These are phyloP conservation scores for Ceriagrion tenellum DNA, from an alignment of 2,888 invertebrate genomes.

Conservation along the genomic window DNA sequence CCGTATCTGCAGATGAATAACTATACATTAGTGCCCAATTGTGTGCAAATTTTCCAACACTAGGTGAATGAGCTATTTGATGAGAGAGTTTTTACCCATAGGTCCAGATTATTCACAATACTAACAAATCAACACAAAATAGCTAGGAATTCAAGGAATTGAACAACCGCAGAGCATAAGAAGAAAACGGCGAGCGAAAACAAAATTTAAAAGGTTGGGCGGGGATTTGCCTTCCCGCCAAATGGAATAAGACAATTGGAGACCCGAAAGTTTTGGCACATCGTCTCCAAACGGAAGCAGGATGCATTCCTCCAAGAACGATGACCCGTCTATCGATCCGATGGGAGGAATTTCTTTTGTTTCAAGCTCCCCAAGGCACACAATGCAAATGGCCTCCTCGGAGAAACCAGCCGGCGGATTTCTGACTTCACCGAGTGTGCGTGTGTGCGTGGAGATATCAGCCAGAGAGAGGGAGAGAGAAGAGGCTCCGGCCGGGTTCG, in stretches of 20 bases:
- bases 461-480: background rate
- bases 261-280: background rate
- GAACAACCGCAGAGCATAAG: too few relatives aligned
- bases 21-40: too few relatives aligned
- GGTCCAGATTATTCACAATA: too few relatives aligned
- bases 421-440: background rate
- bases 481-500: background rate
- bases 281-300: background rate
- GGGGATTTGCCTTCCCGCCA: too few relatives aligned
- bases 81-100: too few relatives aligned
- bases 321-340: background rate
- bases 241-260: background rate
- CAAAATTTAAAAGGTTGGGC: too few relatives aligned
- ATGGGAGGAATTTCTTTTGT: background rate
- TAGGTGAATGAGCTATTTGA: too few relatives aligned
- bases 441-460: background rate
- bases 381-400: slow-evolving; percentile 5
- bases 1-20: too few relatives aligned
- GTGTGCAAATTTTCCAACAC: too few relatives aligned
- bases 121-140: too few relatives aligned
- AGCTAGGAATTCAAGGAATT: too few relatives aligned
- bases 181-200: too few relatives aligned
- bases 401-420: background rate
- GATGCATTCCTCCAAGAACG: background rate
- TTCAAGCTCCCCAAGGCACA: background rate